A percentile compares a stretch with the other conserved stretches of the same genome.
These are phyloP conservation scores for Dasypus novemcinctus DNA, from an alignment of 2,113 vertebrate species.

Conservation along the genomic window DNA sequence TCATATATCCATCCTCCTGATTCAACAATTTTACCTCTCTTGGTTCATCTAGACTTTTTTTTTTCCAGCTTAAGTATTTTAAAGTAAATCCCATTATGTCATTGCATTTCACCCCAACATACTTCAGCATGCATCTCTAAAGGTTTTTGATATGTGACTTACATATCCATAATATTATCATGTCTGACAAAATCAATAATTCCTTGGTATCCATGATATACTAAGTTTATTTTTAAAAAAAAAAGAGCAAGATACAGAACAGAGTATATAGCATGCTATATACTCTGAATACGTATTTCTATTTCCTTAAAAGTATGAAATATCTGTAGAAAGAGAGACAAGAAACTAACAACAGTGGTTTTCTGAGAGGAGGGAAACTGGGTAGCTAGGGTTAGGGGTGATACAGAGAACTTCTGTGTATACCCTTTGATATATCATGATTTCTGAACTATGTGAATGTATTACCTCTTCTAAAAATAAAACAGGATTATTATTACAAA, in stretches of 20 bases:
- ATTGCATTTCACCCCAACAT: background rate
- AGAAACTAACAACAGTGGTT: constrained; percentile 2
- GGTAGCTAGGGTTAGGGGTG: too few species aligned
- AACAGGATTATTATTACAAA: background rate
- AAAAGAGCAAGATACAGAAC: background rate
- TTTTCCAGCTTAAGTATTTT: background rate
- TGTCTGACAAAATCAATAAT: background rate
- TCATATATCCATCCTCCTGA: background rate
- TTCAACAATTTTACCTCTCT: background rate
- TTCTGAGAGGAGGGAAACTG: background rate
- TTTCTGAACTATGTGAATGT: background rate
- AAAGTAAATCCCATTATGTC: background rate
- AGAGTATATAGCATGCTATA: background rate
- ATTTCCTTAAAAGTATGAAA: constrained; percentile 25
- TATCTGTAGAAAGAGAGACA: background rate
- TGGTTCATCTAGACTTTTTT: background rate
- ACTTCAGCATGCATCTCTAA: background rate
- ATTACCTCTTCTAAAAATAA: constrained; percentile 4
- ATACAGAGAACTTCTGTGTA: background rate
- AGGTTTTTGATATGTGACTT: background rate
- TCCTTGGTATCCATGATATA: background rate
- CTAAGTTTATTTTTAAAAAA: constrained; percentile 2
- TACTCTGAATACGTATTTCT: constrained; percentile 18
- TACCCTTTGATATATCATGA: background rate
- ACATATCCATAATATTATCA: background rate